Evolutionary conservation across 2,888 invertebrate species (phyloP), one percentile per base, ranked within the genome.

Genomic region (Catocala sponsa): DNA sequence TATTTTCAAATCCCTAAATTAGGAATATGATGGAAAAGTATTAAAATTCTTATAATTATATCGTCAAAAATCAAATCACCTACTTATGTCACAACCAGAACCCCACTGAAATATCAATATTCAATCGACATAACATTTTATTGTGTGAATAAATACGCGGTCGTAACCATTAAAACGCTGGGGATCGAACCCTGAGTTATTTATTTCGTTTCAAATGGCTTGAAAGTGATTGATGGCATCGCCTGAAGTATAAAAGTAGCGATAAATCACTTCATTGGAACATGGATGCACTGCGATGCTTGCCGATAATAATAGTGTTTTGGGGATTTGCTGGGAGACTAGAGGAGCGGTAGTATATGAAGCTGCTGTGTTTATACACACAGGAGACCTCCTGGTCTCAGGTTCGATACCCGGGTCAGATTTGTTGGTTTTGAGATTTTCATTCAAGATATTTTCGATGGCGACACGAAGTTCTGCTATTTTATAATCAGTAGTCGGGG

Each of bases 201-300:
- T 78, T 78, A 76, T 80, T 73, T 77, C 61, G 63, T 68, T 77
- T 70, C 77, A 79, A 84, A 84, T 83, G 84, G 82, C 73, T 74
- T 67, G 82, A 72, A 71, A 79, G 81, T 76, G 84, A 84, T 83
- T 77, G 82, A 83, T 81, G 61, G 63, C 49, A 55, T 66, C 46
- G 66, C 49, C 61, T 57, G 44, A 12, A 41, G 52, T 51, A 70
- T 72, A 72, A 74, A 76, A 76, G 49, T 76, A 64, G 38, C 47
- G 49, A 70, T 75, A 68, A 73, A 75, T 76, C 75, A 76, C 76
- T 66, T 59, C 60, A 68, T 68, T 60, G 65, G 38, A 43, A 58
- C 59, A 65, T 53, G 59, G 61, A 25, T 72, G 61, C 47, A 44
- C 48, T 49, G 59, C 47, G 35, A 43, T 13, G 46, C 15, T 48